Base-by-base conservation (phyloP, 2,888 invertebrate genomes). In the Penaeus monodon region DNA sequence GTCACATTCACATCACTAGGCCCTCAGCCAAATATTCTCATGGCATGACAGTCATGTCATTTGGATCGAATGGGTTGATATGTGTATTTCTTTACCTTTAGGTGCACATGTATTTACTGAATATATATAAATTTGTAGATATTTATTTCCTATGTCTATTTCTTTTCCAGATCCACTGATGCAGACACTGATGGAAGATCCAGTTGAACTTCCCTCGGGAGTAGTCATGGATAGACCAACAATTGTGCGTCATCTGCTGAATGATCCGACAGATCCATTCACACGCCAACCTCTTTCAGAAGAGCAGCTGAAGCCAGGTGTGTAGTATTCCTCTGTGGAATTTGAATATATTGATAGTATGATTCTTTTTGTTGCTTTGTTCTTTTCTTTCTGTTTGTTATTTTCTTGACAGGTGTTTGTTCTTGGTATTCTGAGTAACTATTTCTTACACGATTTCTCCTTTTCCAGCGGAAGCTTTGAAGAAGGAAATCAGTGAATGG, bases 221-320 rank as follows among this genome's bases (percentile, higher is more conserved):
- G 95, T 95, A 91, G 95, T 98, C 44, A 98, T 99, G 98, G 98
- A 99, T 93, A 94, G 98, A 27, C 95, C 97, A 64, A 97, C 98
- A 91, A 99, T 99, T 90, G 94, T 97, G 92, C 94, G 98, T 90
- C 99, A 99, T 93, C 94, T 99, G 91, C 94, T 99, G 91, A 99
- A 99, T 93, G 98, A 98, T 91, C 96, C 96, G 91, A 99, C 98
- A 0, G 99, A 99, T 94, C 99, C 99, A 0, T 99, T 99, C 94
- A 99, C 98, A 93, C 94, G 99, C 89, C 98, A 98, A 92, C 96
- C 97, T 27, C 95, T 99, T 76, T 97, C 96, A 22, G 98, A 98
- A 93, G 97, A 98, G 91, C 97, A 98, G 95, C 94, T 99, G 81
- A 94, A 95, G 91, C 96, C 98, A 93, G 96, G 97, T 97, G 22